Percentiles rank a stretch among this genome's conserved stretches.
Evolutionary conservation across 2,797 vertebrate genomes (phyloP).

Genomic region (Halcyon badia): DNA sequence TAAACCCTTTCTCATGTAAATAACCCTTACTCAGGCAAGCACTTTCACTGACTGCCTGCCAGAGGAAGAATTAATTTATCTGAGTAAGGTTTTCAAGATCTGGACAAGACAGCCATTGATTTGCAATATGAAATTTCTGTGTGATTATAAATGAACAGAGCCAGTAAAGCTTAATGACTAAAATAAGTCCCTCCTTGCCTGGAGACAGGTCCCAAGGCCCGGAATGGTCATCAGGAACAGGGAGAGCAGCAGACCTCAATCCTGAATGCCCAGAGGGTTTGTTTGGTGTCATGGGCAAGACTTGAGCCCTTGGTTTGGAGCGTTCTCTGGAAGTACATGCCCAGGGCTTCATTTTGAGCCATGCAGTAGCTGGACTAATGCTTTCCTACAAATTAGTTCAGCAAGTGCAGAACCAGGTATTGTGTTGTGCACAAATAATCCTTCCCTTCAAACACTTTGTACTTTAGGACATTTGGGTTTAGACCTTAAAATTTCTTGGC

Average conservation of each 20-base stretch:
- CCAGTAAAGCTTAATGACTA: background rate
- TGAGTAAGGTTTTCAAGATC: background rate
- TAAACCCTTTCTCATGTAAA: background rate
- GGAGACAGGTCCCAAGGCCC: background rate
- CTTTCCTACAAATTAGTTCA: background rate
- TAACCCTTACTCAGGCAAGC: conserved; percentile 13
- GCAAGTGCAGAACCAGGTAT: background rate
- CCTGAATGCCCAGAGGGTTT: background rate
- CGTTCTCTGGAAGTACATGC: background rate
- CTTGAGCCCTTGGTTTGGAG: background rate
- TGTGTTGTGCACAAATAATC: background rate
- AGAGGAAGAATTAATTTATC: conserved; percentile 15
- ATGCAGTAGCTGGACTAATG: background rate
- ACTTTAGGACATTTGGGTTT: background rate
- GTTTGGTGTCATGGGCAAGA: fast-evolving
- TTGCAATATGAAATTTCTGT: conserved; percentile 1
- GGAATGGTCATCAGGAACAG: fast-evolving
- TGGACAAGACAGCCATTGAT: conserved; percentile 18
- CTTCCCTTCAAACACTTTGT: background rate
- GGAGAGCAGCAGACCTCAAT: background rate
- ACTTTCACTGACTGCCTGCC: background rate
- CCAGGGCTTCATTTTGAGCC: background rate
- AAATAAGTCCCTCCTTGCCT: background rate
- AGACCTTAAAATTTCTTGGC: background rate
- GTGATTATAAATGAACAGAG: conserved; percentile 1